Evolutionary conservation across 2,797 vertebrate genomes (phyloP).

Genomic region (Rhyacichthys aspro): DNA sequence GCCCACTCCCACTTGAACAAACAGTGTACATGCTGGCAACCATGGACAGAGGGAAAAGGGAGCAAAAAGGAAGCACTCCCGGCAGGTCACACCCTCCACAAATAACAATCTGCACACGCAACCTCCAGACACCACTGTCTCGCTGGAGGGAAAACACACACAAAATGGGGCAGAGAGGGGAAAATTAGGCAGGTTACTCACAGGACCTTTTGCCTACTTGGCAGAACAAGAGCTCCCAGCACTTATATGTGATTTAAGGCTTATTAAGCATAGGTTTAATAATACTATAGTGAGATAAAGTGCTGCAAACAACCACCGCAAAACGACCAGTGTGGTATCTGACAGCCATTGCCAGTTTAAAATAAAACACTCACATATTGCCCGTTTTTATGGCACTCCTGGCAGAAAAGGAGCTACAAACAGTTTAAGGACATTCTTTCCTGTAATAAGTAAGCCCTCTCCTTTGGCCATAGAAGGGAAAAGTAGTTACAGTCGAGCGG

Average conservation of each 20-base stretch:
- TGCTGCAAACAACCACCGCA: background rate
- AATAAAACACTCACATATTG: background rate
- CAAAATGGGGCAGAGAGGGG: conserved; percentile 39
- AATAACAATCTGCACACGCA: conserved; percentile 80
- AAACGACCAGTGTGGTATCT: background rate
- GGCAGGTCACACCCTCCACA: conserved; percentile 80
- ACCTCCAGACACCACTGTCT: conserved; percentile 57
- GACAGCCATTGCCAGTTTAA: background rate
- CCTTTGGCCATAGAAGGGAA: conserved; percentile 33
- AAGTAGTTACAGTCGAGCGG: background rate
- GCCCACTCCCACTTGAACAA: conserved; percentile 20
- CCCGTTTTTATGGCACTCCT: background rate
- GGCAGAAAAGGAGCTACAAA: conserved; percentile 5
- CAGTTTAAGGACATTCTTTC: conserved; percentile 2
- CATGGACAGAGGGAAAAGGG: conserved; percentile 43
- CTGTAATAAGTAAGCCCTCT: background rate
- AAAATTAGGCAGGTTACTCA: conserved; percentile 38
- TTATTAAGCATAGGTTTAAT: background rate
- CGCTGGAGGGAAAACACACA: conserved; percentile 66
- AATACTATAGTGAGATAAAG: background rate
- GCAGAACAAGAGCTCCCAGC: conserved; percentile 49
- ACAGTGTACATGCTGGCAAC: conserved; percentile 1
- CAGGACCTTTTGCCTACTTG: conserved; percentile 20
- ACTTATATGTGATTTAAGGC: conserved; percentile 15
- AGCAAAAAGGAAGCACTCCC: conserved; percentile 69